Evolutionary conservation across 2,797 vertebrate genomes (phyloP), one percentile per base, ranked within the genome.

Genomic region (Streptopelia turtur): DNA sequence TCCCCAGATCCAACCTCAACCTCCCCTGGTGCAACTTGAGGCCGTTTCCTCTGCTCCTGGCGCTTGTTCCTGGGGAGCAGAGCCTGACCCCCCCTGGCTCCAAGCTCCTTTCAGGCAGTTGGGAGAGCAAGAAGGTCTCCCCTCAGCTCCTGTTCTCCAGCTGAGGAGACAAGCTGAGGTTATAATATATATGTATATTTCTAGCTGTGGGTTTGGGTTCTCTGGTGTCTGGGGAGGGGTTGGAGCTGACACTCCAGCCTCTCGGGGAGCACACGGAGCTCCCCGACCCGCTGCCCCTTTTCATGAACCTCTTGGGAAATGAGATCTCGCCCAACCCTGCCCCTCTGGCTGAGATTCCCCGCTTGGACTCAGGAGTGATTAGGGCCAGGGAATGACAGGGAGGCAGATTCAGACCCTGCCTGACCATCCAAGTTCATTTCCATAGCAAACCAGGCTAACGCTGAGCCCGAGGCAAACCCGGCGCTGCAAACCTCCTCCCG

Each of bases 231-330:
- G 8, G 39, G 57, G 23, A 66, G 41, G 37, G 65, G 39, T 3
- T 14, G 49, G 87, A 49, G 8, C 11, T 4, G 79, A 14, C 8
- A 72, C 41, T 16, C 4, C 50, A 59, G 60, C 30, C 25, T 15
- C 53, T 6, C 27, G 15, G 22, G n/a, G 47, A 65, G 77, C 55
- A 21, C 45, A 16, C 0, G 2, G 25, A 82, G 60, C 64, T 69
- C 52, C 83, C 52, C 68, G 3, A 3, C 57, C 71, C 1, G 2
- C 68, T 30, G 33, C 11, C 63, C 6, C 0, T 18, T 43, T 6
- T 1, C 43, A 9, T 5, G 52, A 74, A 7, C 24, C 41, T 11
- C 0, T 7, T 2, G 8, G 69, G 64, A 61, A 74, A 37, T 0
- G 0, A 16, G 27, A 53, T 55, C 56, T 7, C 39, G 28, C 56